phyloP scores from a whole-genome alignment of 1,140 invertebrate genomes.

The Linepithema humile region DNA sequence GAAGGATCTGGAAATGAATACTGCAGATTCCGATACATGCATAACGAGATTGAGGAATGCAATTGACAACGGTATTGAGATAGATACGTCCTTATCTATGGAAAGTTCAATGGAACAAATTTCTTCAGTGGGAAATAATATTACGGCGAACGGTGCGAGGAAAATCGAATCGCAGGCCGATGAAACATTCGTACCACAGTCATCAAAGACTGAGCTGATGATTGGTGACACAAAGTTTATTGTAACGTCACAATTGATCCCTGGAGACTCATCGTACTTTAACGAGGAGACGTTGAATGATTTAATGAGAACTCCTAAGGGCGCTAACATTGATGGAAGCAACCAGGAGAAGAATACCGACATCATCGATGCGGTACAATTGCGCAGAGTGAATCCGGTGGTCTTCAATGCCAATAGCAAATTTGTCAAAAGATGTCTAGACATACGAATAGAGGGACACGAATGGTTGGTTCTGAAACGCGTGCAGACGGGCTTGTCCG shows the following conservation, averaged over 20 bases:
- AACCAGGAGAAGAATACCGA: conserved; percentile 79
- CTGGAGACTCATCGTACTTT: conserved; percentile 61
- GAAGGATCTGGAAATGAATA: too few relatives aligned
- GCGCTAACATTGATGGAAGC: conserved; percentile 51
- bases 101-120: conserved; percentile 35
- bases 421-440: conserved; percentile 77
- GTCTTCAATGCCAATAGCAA: conserved; percentile 63
- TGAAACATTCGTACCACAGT: conserved; percentile 23
- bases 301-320: conserved; percentile 38
- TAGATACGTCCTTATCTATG: too few relatives aligned
- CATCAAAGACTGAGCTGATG: conserved; percentile 74
- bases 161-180: not conserved
- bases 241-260: conserved; percentile 77
- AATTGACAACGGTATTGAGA: not conserved
- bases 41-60: conserved; percentile 49
- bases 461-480: conserved; percentile 74
- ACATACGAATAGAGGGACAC: conserved; percentile 81
- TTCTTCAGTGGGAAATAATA: not conserved
- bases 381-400: conserved; percentile 74
- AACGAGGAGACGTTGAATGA: conserved; percentile 50
- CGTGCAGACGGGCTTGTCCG: conserved; percentile 76
- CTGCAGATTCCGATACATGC: conserved; percentile 60
- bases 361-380: conserved; percentile 80
- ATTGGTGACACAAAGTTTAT: conserved; percentile 79
- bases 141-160: not conserved